Percentiles rank a stretch among this genome's conserved stretches.
Conservation (phyloP, 2,888 invertebrate species). For the Theodoxus fluviatilis region DNA sequence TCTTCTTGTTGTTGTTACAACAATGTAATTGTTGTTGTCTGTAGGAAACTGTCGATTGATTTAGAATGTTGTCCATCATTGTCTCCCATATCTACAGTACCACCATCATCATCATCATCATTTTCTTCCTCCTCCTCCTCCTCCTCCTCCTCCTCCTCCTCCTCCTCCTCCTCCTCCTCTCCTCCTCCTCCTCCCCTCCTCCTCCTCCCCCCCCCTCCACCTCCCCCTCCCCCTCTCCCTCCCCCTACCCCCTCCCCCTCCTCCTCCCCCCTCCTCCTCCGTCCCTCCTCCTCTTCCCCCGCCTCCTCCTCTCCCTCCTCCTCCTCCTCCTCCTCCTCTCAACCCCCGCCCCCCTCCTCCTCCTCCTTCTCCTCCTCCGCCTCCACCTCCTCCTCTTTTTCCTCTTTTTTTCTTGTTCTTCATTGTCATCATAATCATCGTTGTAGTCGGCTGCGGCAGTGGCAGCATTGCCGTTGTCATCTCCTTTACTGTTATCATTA, state of each 20-base stretch:
- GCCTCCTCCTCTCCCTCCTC: constrained; percentile 14
- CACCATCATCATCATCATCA: no score
- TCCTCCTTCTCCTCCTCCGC: background rate
- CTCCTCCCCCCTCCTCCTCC: background rate
- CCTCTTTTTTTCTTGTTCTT: constrained; percentile 91
- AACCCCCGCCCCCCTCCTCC: background rate
- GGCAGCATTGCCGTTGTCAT: background rate
- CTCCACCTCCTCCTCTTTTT: background rate
- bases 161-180: constrained; percentile 14
- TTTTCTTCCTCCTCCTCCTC: constrained; percentile 43
- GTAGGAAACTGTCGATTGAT: no score
- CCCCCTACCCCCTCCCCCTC: constrained; percentile 23
- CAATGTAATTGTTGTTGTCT: no score
- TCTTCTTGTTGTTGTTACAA: no score
- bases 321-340: constrained; percentile 21
- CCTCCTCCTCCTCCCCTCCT: background rate
- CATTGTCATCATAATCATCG: constrained; percentile 94
- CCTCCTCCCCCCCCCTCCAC: constrained; percentile 44
- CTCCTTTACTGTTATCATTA: background rate
- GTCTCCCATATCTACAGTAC: no score
- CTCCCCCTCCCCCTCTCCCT: constrained; percentile 19
- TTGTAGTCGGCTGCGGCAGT: constrained; percentile 72
- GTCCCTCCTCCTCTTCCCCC: constrained; percentile 5
- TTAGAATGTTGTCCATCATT: no score
- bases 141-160: constrained; percentile 15